A percentile compares a stretch with the other conserved stretches of the same genome.
phyloP scores from a whole-genome alignment of 64 coral and sea anemone genomes.

The Platygyra sinensis region DNA sequence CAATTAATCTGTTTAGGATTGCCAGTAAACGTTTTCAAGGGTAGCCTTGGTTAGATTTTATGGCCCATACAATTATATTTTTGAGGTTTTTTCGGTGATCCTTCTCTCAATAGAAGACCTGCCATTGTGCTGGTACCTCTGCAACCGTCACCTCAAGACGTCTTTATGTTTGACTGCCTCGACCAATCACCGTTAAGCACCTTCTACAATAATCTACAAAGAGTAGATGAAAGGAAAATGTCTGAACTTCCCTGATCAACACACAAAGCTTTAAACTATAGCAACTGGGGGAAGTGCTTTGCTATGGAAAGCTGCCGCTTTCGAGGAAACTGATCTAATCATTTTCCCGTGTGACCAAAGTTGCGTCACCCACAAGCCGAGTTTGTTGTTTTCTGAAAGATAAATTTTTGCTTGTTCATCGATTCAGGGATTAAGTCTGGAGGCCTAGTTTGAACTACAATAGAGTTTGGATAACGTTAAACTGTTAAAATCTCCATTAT shows the following conservation, averaged over 20 bases:
- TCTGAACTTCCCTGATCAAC: not conserved
- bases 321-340: not conserved
- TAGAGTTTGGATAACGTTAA: not conserved
- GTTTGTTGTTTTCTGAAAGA: not conserved
- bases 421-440: not conserved
- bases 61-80: not conserved
- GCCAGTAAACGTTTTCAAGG: not conserved
- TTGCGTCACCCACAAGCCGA: not conserved
- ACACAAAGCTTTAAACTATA: not conserved
- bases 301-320: not conserved
- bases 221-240: not conserved
- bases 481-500: not conserved
- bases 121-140: slow-evolving; percentile 7
- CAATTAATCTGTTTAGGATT: not conserved
- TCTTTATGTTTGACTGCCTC: not conserved
- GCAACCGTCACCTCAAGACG: not conserved
- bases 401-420: not conserved
- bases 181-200: slow-evolving; percentile 18
- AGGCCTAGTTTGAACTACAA: not conserved
- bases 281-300: not conserved
- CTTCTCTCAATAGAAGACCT: slow-evolving; percentile 43
- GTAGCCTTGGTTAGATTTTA: not conserved
- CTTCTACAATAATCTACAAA: slow-evolving; percentile 10
- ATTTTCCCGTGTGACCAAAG: not conserved
- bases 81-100: not conserved